Conservation (phyloP, 37 sponge, comb jelly and placozoan species). For the Ephydatia muelleri region DNA sequence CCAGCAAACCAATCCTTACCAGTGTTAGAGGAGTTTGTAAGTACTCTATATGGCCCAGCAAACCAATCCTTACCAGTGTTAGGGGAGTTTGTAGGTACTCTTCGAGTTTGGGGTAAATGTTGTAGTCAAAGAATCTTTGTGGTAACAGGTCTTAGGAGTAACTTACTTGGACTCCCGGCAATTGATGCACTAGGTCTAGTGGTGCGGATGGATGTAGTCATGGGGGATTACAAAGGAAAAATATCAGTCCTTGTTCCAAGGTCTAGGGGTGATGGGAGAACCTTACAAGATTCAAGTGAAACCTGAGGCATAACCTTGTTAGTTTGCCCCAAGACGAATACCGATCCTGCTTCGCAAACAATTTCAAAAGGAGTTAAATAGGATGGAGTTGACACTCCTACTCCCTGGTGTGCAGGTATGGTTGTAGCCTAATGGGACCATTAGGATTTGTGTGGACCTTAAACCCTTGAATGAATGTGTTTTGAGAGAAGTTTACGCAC, state of each 20-base stretch:
- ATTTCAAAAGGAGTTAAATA: background rate
- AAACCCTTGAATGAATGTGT: constrained; percentile 1
- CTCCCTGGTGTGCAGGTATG: constrained; percentile 32
- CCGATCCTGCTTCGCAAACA: background rate
- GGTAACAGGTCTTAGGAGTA: constrained; percentile 15
- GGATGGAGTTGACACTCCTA: constrained; percentile 25
- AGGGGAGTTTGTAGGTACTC: constrained; percentile 27
- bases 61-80: constrained; percentile 12
- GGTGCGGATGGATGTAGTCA: background rate
- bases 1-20: constrained; percentile 27
- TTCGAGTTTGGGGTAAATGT: background rate
- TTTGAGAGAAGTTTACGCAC: constrained; percentile 19
- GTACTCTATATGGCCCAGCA: constrained; percentile 46
- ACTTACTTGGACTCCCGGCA: constrained; percentile 29
- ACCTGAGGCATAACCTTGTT: constrained; percentile 3
- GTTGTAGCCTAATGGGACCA: background rate
- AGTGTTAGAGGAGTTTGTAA: constrained; percentile 29
- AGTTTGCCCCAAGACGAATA: no score
- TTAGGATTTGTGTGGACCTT: constrained; percentile 22
- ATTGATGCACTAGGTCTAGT: constrained; percentile 12
- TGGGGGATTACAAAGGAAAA: no score
- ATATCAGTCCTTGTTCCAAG: no score
- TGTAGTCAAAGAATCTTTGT: constrained; percentile 26
- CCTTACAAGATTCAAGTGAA: no score
- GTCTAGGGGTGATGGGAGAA: no score